phyloP scores from a whole-genome alignment of 2,888 invertebrate species.

The Xanthorhoe spadicearia region DNA sequence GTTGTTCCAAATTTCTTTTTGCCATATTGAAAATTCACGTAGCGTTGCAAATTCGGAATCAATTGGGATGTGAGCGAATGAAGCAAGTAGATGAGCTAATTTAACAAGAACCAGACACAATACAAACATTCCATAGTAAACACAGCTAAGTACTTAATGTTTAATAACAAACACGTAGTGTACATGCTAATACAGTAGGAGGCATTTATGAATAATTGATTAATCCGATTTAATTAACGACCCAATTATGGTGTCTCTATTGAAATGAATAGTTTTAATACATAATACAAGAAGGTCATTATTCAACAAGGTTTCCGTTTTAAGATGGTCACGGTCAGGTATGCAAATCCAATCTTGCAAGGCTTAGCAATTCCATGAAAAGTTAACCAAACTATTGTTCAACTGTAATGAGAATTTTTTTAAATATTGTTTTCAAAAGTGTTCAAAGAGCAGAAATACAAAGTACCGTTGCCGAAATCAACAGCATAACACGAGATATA shows the following conservation, averaged over 20 bases:
- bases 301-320: neutral
- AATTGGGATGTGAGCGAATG: neutral
- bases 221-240: constrained; percentile 26
- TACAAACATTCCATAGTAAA: neutral
- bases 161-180: neutral
- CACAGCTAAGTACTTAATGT: neutral
- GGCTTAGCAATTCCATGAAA: neutral
- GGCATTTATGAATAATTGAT: constrained; percentile 37
- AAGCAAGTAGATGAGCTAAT: neutral
- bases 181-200: constrained; percentile 10
- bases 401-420: neutral
- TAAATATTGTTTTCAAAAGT: too few species aligned
- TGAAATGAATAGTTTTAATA: neutral
- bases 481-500: constrained; percentile 8
- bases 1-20: neutral
- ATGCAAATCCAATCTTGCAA: too few species aligned
- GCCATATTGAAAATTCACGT: neutral
- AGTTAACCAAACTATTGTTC: neutral
- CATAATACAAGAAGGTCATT: neutral
- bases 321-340: neutral
- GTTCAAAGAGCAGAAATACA: neutral
- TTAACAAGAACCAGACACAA: too few species aligned
- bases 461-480: neutral
- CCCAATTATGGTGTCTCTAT: neutral
- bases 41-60: neutral